These are phyloP conservation scores for Heliconius eleuchia DNA, from an alignment of 1,140 invertebrate genomes.

Conservation along the genomic window DNA sequence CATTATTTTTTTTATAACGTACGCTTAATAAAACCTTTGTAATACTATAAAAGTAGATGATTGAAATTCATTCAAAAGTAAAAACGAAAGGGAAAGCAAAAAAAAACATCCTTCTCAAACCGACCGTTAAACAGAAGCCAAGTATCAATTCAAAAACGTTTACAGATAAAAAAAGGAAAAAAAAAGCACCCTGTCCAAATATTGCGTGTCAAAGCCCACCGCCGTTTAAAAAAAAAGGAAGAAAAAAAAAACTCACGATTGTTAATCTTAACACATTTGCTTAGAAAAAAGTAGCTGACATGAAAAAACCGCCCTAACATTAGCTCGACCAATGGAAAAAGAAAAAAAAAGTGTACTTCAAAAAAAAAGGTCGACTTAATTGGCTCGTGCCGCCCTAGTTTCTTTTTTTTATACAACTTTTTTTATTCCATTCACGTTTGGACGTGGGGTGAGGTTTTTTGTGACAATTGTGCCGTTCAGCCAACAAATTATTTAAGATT, in stretches of 20 bases:
- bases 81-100: slow-evolving; percentile 23
- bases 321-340: slow-evolving; percentile 71
- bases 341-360: slow-evolving; percentile 54
- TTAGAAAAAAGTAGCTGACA: slow-evolving; percentile 50
- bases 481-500: slow-evolving; percentile 68
- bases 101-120: slow-evolving; percentile 45
- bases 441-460: slow-evolving; percentile 73
- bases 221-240: slow-evolving; percentile 49
- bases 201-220: slow-evolving; percentile 67
- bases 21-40: neutral
- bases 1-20: no score
- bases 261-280: slow-evolving; percentile 62
- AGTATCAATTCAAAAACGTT: slow-evolving; percentile 56
- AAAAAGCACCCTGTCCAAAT: slow-evolving; percentile 61
- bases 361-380: slow-evolving; percentile 72
- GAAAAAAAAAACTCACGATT: slow-evolving; percentile 53
- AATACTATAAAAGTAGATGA: neutral
- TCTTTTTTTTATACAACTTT: slow-evolving; percentile 51
- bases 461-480: slow-evolving; percentile 61
- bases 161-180: slow-evolving; percentile 51
- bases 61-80: slow-evolving; percentile 19
- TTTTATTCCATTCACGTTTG: slow-evolving; percentile 42
- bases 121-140: slow-evolving; percentile 68
- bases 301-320: slow-evolving; percentile 65
- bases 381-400: slow-evolving; percentile 72